Evolutionary conservation across 1,140 invertebrate species (phyloP).

Genomic region (Drosophila serrata): DNA sequence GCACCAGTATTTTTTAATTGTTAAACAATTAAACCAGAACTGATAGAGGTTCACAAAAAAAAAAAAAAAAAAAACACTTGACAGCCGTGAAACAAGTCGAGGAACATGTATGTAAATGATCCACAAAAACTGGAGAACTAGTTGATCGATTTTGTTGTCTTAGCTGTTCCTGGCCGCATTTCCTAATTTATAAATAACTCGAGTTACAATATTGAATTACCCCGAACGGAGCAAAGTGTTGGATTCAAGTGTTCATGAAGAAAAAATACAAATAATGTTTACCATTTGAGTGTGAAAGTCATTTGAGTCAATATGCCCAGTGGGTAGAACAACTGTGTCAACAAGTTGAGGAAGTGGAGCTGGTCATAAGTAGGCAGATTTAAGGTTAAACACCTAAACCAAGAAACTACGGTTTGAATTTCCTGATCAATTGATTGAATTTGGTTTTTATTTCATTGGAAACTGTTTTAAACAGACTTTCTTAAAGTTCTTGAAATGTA

Average conservation of each 20-base stretch:
- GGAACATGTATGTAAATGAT: slow-evolving; percentile 31
- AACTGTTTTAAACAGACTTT: not conserved
- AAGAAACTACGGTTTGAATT: slow-evolving; percentile 6
- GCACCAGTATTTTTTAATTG: slow-evolving; percentile 19
- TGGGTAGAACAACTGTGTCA: slow-evolving; percentile 65
- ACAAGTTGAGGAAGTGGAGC: slow-evolving; percentile 42
- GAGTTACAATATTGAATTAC: slow-evolving; percentile 51
- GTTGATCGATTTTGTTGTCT: slow-evolving; percentile 56
- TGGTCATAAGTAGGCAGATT: slow-evolving; percentile 17
- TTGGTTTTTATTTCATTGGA: not conserved
- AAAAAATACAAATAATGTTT: slow-evolving; percentile 43
- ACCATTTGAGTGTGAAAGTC: slow-evolving; percentile 63
- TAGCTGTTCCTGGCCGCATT: slow-evolving; percentile 48
- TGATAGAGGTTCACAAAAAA: slow-evolving; percentile 12
- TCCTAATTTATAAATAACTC: slow-evolving; percentile 64
- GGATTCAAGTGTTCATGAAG: slow-evolving; percentile 32
- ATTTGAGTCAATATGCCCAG: slow-evolving; percentile 59
- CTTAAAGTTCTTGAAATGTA: not conserved
- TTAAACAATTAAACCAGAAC: slow-evolving; percentile 33
- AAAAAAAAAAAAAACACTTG: slow-evolving; percentile 35
- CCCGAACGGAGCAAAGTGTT: slow-evolving; percentile 7
- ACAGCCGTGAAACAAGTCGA: slow-evolving; percentile 52
- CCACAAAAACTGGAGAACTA: slow-evolving; percentile 45
- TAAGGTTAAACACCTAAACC: slow-evolving; percentile 35
- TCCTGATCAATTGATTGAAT: not conserved